These are phyloP conservation scores for Stenotaenia linearis DNA, from an alignment of 2,888 invertebrate genomes.

Conservation along the genomic window DNA sequence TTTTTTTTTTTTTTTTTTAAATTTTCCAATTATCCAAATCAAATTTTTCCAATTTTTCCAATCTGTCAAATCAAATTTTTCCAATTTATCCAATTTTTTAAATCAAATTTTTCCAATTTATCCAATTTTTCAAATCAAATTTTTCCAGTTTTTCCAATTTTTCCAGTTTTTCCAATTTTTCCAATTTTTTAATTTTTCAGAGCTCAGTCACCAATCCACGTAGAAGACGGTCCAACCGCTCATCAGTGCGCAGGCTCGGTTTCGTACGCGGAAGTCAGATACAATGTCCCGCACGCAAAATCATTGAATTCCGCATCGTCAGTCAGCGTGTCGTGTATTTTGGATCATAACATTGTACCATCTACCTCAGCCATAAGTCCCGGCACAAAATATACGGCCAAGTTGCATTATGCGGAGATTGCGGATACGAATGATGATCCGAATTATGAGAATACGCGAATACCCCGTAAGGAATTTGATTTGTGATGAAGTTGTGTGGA, in stretches of 20 bases:
- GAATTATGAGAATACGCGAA: conserved; percentile 53
- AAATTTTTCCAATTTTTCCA: too few relatives aligned
- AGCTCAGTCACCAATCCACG: conserved; percentile 13
- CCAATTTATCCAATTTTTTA: too few relatives aligned
- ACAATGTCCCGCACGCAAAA: conserved; percentile 24
- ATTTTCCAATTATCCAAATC: too few relatives aligned
- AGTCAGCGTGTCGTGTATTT: conserved; percentile 37
- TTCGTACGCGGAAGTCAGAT: conserved; percentile 38
- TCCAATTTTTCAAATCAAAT: too few relatives aligned
- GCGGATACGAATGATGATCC: conserved; percentile 49
- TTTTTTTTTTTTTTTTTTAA: too few relatives aligned
- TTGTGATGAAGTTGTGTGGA: too few relatives aligned
- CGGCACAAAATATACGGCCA: conserved; percentile 36
- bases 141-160: too few relatives aligned
- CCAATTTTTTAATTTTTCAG: too few relatives aligned
- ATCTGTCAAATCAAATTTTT: too few relatives aligned
- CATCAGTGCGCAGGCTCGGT: conserved; percentile 28
- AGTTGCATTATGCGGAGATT: conserved; percentile 42
- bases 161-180: too few relatives aligned
- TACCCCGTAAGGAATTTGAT: conserved; percentile 50
- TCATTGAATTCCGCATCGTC: conserved; percentile 22
- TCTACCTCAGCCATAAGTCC: neutral
- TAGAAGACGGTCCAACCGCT: conserved; percentile 27
- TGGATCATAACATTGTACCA: conserved; percentile 21
- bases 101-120: too few relatives aligned